A percentile compares a stretch with the other conserved stretches of the same genome.
phyloP scores from a whole-genome alignment of 2,113 vertebrate genomes.

The Trogon melanurus region DNA sequence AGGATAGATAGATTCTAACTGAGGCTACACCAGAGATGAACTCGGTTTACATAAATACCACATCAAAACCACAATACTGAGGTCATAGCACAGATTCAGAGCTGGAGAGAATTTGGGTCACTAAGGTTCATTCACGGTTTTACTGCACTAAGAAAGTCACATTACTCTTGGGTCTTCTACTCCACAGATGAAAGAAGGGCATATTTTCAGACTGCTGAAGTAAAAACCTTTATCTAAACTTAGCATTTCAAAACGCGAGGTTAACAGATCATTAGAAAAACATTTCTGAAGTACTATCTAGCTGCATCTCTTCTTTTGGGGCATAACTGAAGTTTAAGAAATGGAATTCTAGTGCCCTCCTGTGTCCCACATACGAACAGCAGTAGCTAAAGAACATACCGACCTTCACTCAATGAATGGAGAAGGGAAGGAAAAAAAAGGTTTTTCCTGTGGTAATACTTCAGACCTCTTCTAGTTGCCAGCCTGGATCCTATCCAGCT shows the following conservation, averaged over 20 bases:
- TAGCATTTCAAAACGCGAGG: background rate
- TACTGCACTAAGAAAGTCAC: fast-evolving
- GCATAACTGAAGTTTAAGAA: background rate
- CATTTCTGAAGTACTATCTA: background rate
- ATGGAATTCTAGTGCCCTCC: constrained; percentile 19
- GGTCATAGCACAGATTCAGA: background rate
- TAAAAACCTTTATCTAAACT: background rate
- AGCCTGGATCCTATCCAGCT: background rate
- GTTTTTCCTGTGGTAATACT: background rate
- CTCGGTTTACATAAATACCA: background rate
- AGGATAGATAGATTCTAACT: background rate
- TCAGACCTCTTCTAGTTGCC: too few species aligned
- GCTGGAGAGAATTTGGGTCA: background rate
- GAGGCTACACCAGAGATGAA: background rate
- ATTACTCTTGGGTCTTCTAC: background rate
- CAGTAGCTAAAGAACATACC: fast-evolving
- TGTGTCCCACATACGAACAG: background rate
- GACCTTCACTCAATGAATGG: fast-evolving
- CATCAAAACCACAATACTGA: background rate
- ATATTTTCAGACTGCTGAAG: background rate
- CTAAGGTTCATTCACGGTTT: background rate
- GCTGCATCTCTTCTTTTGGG: too few species aligned
- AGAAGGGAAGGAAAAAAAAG: background rate
- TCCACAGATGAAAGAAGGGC: background rate
- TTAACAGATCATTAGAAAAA: background rate